Conservation (phyloP, 2,888 invertebrate genomes). For the Torymus tubicola region DNA sequence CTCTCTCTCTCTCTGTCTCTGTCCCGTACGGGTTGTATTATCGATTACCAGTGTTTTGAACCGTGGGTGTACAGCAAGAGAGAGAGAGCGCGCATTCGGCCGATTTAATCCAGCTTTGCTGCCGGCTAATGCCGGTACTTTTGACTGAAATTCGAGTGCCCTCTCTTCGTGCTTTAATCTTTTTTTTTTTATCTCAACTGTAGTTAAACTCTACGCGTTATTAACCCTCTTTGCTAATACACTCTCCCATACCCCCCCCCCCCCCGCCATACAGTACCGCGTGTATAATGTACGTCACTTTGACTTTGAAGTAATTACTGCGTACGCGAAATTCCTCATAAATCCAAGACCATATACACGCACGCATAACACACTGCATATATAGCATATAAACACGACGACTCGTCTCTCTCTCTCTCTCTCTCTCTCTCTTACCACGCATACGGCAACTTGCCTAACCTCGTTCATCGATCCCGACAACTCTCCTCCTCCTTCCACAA, state of each 20-base stretch:
- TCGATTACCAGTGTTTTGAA: constrained; percentile 16
- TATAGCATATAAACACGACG: background rate
- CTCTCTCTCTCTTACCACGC: too few species aligned
- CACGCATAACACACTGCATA: background rate
- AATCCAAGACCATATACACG: too few species aligned
- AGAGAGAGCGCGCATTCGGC: background rate
- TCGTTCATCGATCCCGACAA: background rate
- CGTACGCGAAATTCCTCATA: too few species aligned
- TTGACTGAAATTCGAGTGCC: constrained; percentile 2
- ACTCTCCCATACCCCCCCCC: too few species aligned
- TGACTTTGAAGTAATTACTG: too few species aligned
- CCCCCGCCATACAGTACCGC: too few species aligned
- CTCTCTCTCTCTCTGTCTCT: too few species aligned
- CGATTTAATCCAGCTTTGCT: constrained; percentile 33
- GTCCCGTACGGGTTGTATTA: too few species aligned
- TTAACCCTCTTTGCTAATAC: constrained; percentile 19
- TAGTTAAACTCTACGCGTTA: constrained; percentile 6
- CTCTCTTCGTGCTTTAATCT: background rate
- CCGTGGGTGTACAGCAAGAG: background rate
- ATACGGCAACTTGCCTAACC: background rate
- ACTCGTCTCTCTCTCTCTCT: too few species aligned
- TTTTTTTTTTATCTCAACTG: constrained; percentile 14
- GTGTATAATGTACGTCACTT: too few species aligned
- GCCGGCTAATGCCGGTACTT: constrained; percentile 25
- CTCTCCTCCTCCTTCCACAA: background rate